phyloP scores from a whole-genome alignment of 1,140 invertebrate genomes.

The Lysiphlebus fabarum region DNA sequence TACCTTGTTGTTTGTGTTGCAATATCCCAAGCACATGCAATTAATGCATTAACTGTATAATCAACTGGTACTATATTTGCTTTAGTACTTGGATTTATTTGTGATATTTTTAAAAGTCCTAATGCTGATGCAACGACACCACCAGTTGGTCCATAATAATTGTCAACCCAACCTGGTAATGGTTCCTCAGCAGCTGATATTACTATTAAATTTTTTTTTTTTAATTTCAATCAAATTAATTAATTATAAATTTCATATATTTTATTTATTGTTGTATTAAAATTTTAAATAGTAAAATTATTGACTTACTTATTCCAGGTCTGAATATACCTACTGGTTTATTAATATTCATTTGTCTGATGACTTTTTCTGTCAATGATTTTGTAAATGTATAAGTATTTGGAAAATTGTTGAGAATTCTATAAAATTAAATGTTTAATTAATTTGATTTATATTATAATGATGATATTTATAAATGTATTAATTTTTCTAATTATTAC shows the following conservation, averaged over 20 bases:
- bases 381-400: constrained; percentile 77
- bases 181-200: constrained; percentile 71
- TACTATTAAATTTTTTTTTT: constrained; percentile 52
- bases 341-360: constrained; percentile 55
- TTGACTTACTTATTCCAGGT: constrained; percentile 61
- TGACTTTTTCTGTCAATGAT: constrained; percentile 65
- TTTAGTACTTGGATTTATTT: constrained; percentile 52
- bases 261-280: too few relatives aligned
- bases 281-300: not conserved
- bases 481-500: constrained; percentile 44
- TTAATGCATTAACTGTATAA: constrained; percentile 71
- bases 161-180: constrained; percentile 74
- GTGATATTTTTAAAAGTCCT: constrained; percentile 67
- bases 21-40: constrained; percentile 70
- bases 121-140: constrained; percentile 56
- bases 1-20: constrained; percentile 42
- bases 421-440: constrained; percentile 36
- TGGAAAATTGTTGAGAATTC: constrained; percentile 63
- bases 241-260: constrained; percentile 4
- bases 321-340: constrained; percentile 69
- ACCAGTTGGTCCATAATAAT: constrained; percentile 73
- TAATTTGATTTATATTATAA: too few relatives aligned
- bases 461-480: constrained; percentile 7
- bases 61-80: constrained; percentile 79
- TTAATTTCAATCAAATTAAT: not conserved